Conservation (phyloP, 2,888 invertebrate species). For the Idaea biselata region DNA sequence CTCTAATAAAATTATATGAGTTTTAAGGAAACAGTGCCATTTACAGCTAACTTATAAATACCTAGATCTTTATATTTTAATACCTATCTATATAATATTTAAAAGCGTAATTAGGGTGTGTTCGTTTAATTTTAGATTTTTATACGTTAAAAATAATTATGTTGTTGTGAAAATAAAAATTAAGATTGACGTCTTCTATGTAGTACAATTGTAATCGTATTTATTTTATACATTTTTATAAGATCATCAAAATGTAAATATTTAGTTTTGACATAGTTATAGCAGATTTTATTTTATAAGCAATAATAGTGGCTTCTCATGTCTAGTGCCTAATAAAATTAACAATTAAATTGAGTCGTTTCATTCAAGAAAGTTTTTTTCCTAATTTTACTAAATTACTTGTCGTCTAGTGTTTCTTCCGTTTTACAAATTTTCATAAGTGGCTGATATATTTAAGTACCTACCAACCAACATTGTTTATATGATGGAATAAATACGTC, state of each 20-base stretch:
- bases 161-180: neutral
- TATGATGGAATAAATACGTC: no score
- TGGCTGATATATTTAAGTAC: no score
- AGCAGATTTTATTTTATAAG: conserved; percentile 39
- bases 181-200: conserved; percentile 19
- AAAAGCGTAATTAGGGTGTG: neutral
- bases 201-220: conserved; percentile 8
- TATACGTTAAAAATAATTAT: neutral
- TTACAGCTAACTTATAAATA: neutral
- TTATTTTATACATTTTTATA: conserved; percentile 3
- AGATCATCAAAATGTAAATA: conserved; percentile 20
- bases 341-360: conserved; percentile 31
- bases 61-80: neutral
- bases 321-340: conserved; percentile 63
- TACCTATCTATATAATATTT: neutral
- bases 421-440: no score
- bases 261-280: conserved; percentile 38
- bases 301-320: conserved; percentile 52
- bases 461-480: no score
- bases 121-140: neutral
- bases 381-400: neutral
- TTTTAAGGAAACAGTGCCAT: neutral
- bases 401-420: no score
- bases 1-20: neutral
- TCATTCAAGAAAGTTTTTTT: neutral